Evolutionary conservation across 2,888 invertebrate species (phyloP).

Genomic region (Gryllus longicercus): DNA sequence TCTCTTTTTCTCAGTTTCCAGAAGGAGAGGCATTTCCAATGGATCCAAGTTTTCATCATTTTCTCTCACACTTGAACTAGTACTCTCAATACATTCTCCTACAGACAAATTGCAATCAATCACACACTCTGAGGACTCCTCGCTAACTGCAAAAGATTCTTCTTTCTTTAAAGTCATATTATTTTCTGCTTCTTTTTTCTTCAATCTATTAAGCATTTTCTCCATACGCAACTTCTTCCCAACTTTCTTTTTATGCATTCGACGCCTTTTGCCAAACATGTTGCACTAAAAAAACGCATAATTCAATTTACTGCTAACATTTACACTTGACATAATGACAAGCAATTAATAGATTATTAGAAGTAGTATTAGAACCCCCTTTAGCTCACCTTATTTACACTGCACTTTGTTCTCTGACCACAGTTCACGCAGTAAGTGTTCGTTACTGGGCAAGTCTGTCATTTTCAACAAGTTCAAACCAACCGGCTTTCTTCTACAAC

Average conservation of each 20-base stretch:
- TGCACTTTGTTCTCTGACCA: background rate
- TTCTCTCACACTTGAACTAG: background rate
- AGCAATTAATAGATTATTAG: too few relatives aligned
- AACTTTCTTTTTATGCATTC: background rate
- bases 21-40: background rate
- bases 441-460: conserved; percentile 3
- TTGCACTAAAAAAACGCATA: background rate
- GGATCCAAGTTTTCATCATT: background rate
- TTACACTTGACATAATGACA: too few relatives aligned
- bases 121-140: background rate
- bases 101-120: background rate
- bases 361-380: too few relatives aligned
- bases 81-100: background rate
- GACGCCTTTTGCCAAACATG: background rate
- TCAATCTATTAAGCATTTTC: background rate
- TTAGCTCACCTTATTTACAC: background rate
- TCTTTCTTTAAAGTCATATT: background rate
- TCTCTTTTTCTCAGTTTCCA: background rate
- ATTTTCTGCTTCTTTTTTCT: background rate
- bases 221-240: conserved; percentile 21
- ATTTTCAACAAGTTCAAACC: background rate
- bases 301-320: background rate
- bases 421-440: background rate
- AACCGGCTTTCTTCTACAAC: background rate
- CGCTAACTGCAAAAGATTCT: background rate